Base-by-base conservation (phyloP, 2,113 vertebrate species). In the Struthio camelus region DNA sequence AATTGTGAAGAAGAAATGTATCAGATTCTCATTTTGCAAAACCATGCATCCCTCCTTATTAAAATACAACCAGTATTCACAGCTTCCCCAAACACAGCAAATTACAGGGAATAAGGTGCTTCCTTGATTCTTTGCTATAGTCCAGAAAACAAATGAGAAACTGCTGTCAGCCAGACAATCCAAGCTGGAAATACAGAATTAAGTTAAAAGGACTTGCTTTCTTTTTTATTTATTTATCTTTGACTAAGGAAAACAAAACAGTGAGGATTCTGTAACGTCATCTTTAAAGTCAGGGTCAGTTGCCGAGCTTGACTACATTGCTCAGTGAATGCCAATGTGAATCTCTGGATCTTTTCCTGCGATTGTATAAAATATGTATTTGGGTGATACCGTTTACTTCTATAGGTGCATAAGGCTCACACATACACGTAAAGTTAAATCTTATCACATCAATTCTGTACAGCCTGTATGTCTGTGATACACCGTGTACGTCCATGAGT, bases 401-500 rank as follows among this genome's bases (percentile, higher is more conserved):
- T 62, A 64, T 72, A 38, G 48, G n/a, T 10, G 71, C 36, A 14
- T 4, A 23, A 67, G n/a, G 67, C 34, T 30, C 40, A 23, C 34
- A 65, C 25, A 28, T 0, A 1, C 66, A 78, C 54, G 14, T 56
- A 17, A 12, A 44, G 66, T n/a, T 3, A 6, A 34, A 54, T 27
- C 81, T 51, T 56, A 54, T 70, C 14, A 6, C 5, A 40, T 46
- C 6, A 22, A 44, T 75, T 4, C 56, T 17, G 3, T 1, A 48
- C 50, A 19, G 14, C n/a, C 25, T 24, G n/a, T 44, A 1, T 20
- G 46, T 4, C 50, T 0, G 1, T 51, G 65, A 9, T 4, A 25
- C 4, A 23, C 17, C 5, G 1, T 1, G 11, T 1, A 3, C 0
- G 0, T 6, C 14, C 18, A 11, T 0, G 22, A 64, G 56, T 4